Percentiles rank a stretch among this genome's conserved stretches.
These are phyloP conservation scores for Chamaetylas fuelleborni DNA, from an alignment of 2,113 vertebrate species.

Conservation along the genomic window DNA sequence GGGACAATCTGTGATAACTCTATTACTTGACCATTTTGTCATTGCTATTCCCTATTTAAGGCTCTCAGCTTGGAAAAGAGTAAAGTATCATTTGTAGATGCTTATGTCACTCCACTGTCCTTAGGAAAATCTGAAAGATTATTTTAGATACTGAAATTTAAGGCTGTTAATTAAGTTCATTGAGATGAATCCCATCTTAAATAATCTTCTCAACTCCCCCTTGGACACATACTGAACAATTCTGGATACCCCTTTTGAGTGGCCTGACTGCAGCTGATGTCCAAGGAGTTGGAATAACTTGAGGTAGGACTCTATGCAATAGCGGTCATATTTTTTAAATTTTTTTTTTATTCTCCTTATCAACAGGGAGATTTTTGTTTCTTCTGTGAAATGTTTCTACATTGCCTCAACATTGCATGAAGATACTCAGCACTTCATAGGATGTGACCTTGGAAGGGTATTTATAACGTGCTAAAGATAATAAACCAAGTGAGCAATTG, in stretches of 20 bases:
- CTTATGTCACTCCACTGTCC: neutral
- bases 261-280: neutral
- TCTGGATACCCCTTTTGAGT: neutral
- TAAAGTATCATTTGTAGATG: neutral
- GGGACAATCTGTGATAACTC: neutral
- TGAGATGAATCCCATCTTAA: neutral
- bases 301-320: neutral
- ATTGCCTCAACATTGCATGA: neutral
- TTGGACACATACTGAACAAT: neutral
- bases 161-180: neutral
- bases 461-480: neutral
- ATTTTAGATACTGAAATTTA: neutral
- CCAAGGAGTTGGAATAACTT: neutral
- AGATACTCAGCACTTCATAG: neutral
- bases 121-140: neutral
- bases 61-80: neutral
- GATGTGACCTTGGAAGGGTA: neutral
- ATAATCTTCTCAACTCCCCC: neutral
- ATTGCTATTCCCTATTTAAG: neutral
- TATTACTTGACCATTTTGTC: neutral
- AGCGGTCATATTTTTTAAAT: neutral
- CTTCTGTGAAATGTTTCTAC: neutral
- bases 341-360: neutral
- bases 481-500: slow-evolving; percentile 33
- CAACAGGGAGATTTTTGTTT: neutral